Base-by-base conservation (phyloP, 2,888 invertebrate genomes). In the Spisula solida region DNA sequence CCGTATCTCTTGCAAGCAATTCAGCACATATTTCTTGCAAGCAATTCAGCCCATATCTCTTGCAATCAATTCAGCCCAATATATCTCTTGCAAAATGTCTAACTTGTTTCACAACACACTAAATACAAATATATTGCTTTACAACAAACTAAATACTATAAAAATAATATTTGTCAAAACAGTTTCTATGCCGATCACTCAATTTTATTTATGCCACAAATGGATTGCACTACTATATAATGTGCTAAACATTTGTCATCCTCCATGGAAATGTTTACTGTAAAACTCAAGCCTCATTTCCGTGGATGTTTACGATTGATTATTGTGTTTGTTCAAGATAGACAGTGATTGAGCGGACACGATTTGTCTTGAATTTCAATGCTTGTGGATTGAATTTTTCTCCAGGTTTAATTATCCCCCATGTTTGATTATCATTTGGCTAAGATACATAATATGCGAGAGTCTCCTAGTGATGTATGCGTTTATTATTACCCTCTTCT, bases 281-380 rank as follows among this genome's bases (percentile, higher is more conserved):
- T 81, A 81, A 80, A 86, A 86, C 82, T 86, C 56, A 55, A 79
- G 79, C 55, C 85, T 85, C 85, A 85, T 85, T 85, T 34, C 56
- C 41, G 34, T 41, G 79, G 41, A 79, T 78, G 79, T 79, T 78
- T 79, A 82, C 70, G 31, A 86, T 86, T 81, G 86, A 86, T 86
- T 86, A 81, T 86, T 70, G 60, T 86, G 34, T 85, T 85, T 85
- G 79, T 55, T 83, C n/a, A 87, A 66, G 29, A 47, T 25, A 60
- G 83, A 66, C 78, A 87, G n/a, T 87, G 82, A 83, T 83, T 79
- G 87, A 87, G 83, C 60, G 78, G 48, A 56, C 55, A 56, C 41
- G 60, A 83, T 83, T 87, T 80, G 83, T 87, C 78, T 87, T 82
- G 79, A 83, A 83, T 87, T 87, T 75, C 82, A 79, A 66, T 83